Evolutionary conservation across 2,888 invertebrate species (phyloP).

Genomic region (Oegoconia quadripuncta): DNA sequence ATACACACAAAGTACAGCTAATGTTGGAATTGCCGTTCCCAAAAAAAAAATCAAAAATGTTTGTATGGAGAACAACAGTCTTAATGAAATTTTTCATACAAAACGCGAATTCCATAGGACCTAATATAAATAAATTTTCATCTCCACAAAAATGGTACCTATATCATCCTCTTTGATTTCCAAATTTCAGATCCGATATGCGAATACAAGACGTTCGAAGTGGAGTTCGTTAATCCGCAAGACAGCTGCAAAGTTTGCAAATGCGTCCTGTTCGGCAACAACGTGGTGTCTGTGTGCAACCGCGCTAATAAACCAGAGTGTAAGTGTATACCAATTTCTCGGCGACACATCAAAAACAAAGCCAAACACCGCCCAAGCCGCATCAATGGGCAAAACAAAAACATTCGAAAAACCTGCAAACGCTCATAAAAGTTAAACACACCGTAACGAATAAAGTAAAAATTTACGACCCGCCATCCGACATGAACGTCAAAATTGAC

Average conservation of each 20-base stretch:
- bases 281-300: slow-evolving; percentile 30
- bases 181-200: slow-evolving; percentile 24
- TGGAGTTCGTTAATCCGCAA: slow-evolving; percentile 27
- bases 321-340: slow-evolving; percentile 22
- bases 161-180: neutral
- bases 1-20: too few relatives aligned
- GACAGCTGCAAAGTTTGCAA: slow-evolving; percentile 31
- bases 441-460: slow-evolving; percentile 51
- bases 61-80: too few relatives aligned
- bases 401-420: slow-evolving; percentile 31
- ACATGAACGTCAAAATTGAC: slow-evolving; percentile 51
- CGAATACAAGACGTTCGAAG: slow-evolving; percentile 28
- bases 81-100: too few relatives aligned
- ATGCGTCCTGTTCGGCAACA: slow-evolving; percentile 32
- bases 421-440: slow-evolving; percentile 34
- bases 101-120: neutral
- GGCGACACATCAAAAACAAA: neutral
- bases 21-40: too few relatives aligned
- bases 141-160: neutral
- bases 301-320: slow-evolving; percentile 30
- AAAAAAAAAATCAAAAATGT: too few relatives aligned
- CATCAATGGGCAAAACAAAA: neutral
- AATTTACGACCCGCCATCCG: slow-evolving; percentile 48
- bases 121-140: too few relatives aligned
- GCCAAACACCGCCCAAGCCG: neutral